phyloP scores from a whole-genome alignment of 2,888 invertebrate genomes.

The Rugalucina vietnamica region DNA sequence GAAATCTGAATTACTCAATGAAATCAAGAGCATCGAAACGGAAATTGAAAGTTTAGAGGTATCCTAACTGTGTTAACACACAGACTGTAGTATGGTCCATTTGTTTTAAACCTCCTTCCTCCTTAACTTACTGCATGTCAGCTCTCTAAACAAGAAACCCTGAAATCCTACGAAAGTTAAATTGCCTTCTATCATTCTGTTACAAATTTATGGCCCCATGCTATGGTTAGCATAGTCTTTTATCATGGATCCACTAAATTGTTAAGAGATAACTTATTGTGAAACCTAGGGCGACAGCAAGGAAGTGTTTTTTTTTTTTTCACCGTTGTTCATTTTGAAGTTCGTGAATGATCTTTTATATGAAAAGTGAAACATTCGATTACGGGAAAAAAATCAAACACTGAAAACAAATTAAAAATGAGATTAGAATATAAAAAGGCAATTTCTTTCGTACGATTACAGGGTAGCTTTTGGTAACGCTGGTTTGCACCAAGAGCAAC shows the following conservation, averaged over 20 bases:
- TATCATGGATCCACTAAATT: too few relatives aligned
- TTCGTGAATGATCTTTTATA: too few relatives aligned
- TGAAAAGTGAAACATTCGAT: too few relatives aligned
- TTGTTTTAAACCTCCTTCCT: neutral
- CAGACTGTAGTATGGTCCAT: neutral
- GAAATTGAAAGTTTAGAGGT: constrained; percentile 93
- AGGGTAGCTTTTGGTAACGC: constrained; percentile 2
- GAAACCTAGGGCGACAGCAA: too few relatives aligned
- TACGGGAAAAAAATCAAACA: neutral
- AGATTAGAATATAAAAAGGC: neutral
- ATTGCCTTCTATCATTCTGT: too few relatives aligned
- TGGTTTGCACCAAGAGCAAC: constrained; percentile 38
- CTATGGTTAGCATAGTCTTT: too few relatives aligned
- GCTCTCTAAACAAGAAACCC: constrained; percentile 26
- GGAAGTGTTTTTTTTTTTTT: too few relatives aligned
- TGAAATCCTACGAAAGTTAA: too few relatives aligned
- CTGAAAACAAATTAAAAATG: neutral
- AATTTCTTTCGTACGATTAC: neutral
- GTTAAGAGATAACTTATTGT: too few relatives aligned
- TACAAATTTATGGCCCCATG: too few relatives aligned
- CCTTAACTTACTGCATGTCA: constrained; percentile 33
- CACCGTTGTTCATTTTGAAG: too few relatives aligned
- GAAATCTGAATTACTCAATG: constrained; percentile 93
- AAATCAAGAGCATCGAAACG: constrained; percentile 91
- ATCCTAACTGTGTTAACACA: constrained; percentile 48